phyloP scores from a whole-genome alignment of 1,140 invertebrate genomes.

The Scaptomyza hsui region DNA sequence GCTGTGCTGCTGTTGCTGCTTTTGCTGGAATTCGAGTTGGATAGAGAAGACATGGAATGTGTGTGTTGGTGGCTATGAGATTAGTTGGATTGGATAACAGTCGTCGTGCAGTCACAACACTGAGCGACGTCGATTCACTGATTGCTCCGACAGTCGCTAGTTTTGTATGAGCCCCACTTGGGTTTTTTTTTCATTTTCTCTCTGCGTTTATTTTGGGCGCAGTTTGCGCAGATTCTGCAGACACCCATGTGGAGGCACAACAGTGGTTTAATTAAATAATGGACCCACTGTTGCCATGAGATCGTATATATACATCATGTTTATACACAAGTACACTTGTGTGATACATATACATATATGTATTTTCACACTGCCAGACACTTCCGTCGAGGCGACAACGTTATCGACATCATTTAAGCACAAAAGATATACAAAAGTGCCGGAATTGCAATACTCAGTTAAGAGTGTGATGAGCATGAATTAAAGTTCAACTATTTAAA shows the following conservation, averaged over 20 bases:
- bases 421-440: constrained; percentile 7
- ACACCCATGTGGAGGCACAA: constrained; percentile 6
- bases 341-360: neutral
- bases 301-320: neutral
- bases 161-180: constrained; percentile 31
- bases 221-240: constrained; percentile 55
- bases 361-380: constrained; percentile 55
- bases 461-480: no score
- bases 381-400: constrained; percentile 44
- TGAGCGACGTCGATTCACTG: constrained; percentile 60
- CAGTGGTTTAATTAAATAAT: constrained; percentile 70
- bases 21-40: constrained; percentile 41
- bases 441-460: constrained; percentile 1
- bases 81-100: neutral
- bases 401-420: constrained; percentile 8
- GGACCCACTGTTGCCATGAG: constrained; percentile 50
- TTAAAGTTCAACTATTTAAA: neutral
- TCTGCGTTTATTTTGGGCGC: no score
- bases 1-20: constrained; percentile 15
- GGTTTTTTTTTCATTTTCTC: neutral
- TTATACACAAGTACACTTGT: no score
- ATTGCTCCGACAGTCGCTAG: constrained; percentile 29
- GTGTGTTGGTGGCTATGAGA: neutral
- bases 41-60: constrained; percentile 37
- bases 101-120: constrained; percentile 28